Evolutionary conservation across 2,797 vertebrate genomes (phyloP).

Genomic region (Malacoraja senta): DNA sequence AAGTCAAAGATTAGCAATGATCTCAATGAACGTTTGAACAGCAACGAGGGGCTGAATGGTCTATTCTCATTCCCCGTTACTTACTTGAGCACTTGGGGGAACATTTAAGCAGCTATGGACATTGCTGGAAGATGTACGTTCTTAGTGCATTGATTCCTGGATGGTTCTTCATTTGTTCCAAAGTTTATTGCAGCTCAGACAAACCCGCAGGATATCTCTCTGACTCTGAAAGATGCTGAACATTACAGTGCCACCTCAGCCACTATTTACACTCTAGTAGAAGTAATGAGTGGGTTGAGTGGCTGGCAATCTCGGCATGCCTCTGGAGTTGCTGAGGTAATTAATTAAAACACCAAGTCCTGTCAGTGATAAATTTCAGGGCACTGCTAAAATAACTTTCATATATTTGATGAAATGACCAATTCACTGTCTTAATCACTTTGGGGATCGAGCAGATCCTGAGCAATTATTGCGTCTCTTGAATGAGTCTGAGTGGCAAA

Average conservation of each 20-base stretch:
- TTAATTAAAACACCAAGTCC: neutral
- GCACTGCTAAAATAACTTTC: neutral
- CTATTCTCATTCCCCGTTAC: too few species aligned
- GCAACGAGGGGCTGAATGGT: too few species aligned
- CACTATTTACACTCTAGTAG: neutral
- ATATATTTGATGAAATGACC: neutral
- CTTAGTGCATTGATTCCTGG: too few species aligned
- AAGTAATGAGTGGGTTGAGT: neutral
- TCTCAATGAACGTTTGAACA: too few species aligned
- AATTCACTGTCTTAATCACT: neutral
- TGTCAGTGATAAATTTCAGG: neutral
- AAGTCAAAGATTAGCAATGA: too few species aligned
- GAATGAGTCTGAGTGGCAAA: neutral
- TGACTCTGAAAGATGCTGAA: neutral
- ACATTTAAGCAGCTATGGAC: too few species aligned
- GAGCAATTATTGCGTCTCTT: neutral
- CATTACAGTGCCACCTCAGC: neutral
- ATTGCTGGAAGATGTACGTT: too few species aligned
- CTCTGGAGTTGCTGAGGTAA: neutral
- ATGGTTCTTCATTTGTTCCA: too few species aligned
- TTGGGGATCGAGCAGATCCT: neutral
- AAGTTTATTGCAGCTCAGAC: too few species aligned
- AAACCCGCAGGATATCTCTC: too few species aligned
- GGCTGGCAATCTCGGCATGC: neutral
- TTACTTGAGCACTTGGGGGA: too few species aligned